A percentile compares a stretch with the other conserved stretches of the same genome.
These are phyloP conservation scores for Corythoichthys haematopterus DNA, from an alignment of 2,113 vertebrate genomes.

Conservation along the genomic window DNA sequence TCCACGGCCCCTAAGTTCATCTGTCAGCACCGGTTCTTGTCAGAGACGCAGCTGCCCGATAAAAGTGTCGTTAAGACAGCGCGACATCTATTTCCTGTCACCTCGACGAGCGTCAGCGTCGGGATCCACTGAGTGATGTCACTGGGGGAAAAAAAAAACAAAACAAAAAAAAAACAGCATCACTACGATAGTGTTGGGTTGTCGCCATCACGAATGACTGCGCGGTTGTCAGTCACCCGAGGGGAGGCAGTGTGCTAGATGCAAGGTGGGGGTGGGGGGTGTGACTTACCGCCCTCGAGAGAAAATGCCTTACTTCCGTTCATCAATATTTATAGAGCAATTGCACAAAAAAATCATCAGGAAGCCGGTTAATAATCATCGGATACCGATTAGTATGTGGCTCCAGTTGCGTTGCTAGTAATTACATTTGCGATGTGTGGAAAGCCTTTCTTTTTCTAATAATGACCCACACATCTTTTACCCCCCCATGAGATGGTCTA, in stretches of 20 bases:
- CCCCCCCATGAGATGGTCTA: constrained; percentile 1
- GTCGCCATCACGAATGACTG: constrained; percentile 57
- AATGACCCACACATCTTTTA: neutral
- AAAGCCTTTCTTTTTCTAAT: constrained; percentile 7
- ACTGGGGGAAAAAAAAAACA: neutral
- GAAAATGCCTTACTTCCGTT: constrained; percentile 67
- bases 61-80: constrained; percentile 23
- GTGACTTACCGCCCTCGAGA: constrained; percentile 59
- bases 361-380: constrained; percentile 55
- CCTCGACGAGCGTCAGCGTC: constrained; percentile 12
- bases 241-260: neutral
- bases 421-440: constrained; percentile 32
- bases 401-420: constrained; percentile 32
- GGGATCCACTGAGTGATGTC: neutral
- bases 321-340: constrained; percentile 65
- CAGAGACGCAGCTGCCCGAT: constrained; percentile 18
- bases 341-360: constrained; percentile 49
- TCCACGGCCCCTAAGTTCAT: constrained; percentile 17
- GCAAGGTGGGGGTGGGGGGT: neutral
- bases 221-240: constrained; percentile 54
- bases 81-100: constrained; percentile 25
- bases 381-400: constrained; percentile 41
- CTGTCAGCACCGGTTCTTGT: constrained; percentile 10
- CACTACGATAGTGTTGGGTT: constrained; percentile 5
- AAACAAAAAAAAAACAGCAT: neutral